Percentiles rank a stretch among this genome's conserved stretches.
These are phyloP conservation scores for Lamellibrachia luymesi DNA, from an alignment of 1,140 invertebrate genomes.

Conservation along the genomic window DNA sequence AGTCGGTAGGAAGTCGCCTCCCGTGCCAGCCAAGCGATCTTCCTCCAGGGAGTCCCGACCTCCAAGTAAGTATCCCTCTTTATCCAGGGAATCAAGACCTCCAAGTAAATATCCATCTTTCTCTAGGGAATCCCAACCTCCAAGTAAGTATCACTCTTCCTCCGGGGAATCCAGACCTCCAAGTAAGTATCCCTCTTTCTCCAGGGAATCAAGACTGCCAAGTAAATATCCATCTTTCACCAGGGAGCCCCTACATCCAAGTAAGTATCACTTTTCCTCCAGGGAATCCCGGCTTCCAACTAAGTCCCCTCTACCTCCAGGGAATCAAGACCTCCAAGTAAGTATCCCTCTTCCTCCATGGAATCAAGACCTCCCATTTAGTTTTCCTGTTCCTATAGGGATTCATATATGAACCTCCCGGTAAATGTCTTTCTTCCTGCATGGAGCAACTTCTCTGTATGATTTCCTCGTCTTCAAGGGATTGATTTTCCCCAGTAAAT, in stretches of 20 bases:
- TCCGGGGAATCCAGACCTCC: background rate
- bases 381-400: too few species aligned
- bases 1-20: conserved; percentile 12
- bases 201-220: background rate
- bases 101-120: background rate
- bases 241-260: too few species aligned
- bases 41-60: conserved; percentile 9
- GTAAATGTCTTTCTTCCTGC: too few species aligned
- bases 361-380: background rate
- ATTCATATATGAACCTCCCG: background rate
- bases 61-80: conserved; percentile 8
- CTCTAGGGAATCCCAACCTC: background rate
- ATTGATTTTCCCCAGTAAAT: too few species aligned
- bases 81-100: background rate
- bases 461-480: too few species aligned
- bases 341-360: too few species aligned
- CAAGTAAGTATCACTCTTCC: background rate
- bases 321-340: background rate
- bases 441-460: too few species aligned
- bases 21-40: conserved; percentile 17
- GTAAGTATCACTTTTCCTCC: too few species aligned
- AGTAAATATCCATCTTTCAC: too few species aligned
- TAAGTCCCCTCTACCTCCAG: background rate
- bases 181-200: too few species aligned
- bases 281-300: background rate